Evolutionary conservation across 2,113 vertebrate genomes (phyloP).

Genomic region (Gambusia affinis): DNA sequence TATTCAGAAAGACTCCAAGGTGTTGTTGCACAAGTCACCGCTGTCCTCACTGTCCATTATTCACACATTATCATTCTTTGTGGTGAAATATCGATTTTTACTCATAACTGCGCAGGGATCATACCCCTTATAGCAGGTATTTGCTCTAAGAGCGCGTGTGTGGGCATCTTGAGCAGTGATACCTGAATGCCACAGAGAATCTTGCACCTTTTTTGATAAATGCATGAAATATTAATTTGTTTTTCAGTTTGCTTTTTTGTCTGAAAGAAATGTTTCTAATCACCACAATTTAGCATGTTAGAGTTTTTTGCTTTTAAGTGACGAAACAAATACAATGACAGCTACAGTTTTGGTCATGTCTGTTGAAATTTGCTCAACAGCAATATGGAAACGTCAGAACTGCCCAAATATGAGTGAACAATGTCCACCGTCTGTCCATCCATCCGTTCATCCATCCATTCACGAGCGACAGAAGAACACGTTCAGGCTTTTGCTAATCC

Average conservation of each 20-base stretch:
- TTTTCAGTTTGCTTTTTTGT: not conserved
- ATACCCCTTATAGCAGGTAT: slow-evolving; percentile 12
- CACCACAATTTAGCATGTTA: not conserved
- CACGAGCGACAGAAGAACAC: too few species aligned
- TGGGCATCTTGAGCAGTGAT: slow-evolving; percentile 14
- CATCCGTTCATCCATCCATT: too few species aligned
- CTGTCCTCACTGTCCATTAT: slow-evolving; percentile 60
- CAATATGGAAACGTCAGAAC: not conserved
- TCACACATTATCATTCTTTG: slow-evolving; percentile 54
- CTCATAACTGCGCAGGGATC: slow-evolving; percentile 35
- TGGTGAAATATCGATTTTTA: slow-evolving; percentile 55
- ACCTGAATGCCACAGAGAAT: slow-evolving; percentile 15
- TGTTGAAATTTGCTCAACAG: not conserved
- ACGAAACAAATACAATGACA: too few species aligned
- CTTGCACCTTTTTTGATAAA: too few species aligned
- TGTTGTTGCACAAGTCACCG: slow-evolving; percentile 41
- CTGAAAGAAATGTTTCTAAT: not conserved
- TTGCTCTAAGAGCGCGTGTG: slow-evolving; percentile 15
- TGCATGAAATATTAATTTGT: too few species aligned
- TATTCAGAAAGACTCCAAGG: slow-evolving; percentile 43
- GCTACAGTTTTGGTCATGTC: not conserved
- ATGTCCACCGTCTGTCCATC: too few species aligned
- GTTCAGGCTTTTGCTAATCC: too few species aligned
- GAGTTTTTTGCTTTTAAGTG: not conserved
- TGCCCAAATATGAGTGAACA: too few species aligned